Percentiles rank a stretch among this genome's conserved stretches.
Evolutionary conservation across 2,888 invertebrate species (phyloP).

Genomic region (Apamea monoglypha): DNA sequence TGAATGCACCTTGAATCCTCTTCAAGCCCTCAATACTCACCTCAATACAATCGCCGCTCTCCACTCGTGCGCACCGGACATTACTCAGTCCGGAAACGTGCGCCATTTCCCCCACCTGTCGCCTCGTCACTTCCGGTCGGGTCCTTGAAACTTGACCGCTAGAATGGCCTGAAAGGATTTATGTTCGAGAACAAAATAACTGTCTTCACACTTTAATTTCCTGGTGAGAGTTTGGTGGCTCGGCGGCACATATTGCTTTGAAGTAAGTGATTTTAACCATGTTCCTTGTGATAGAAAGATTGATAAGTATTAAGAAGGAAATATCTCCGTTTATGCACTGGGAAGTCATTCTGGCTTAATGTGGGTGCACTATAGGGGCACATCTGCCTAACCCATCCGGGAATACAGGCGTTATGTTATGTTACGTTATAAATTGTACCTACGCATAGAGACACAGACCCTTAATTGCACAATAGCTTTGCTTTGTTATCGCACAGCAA

Average conservation of each 20-base stretch:
- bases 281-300: background rate
- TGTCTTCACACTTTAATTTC: constrained; percentile 58
- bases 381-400: background rate
- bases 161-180: constrained; percentile 58
- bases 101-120: constrained; percentile 88
- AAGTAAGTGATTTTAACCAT: constrained; percentile 2
- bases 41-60: constrained; percentile 38
- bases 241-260: constrained; percentile 18
- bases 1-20: constrained; percentile 17
- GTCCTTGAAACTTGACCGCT: constrained; percentile 76
- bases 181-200: constrained; percentile 60
- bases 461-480: background rate
- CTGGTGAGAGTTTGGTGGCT: background rate
- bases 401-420: background rate
- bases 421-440: background rate
- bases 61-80: constrained; percentile 62
- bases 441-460: background rate
- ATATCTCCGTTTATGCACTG: background rate
- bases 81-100: constrained; percentile 77
- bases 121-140: constrained; percentile 81
- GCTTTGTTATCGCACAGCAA: background rate
- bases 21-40: constrained; percentile 46
- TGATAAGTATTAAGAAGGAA: background rate
- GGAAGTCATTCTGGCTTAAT: background rate
- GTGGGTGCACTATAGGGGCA: background rate